Evolutionary conservation across 2,888 invertebrate species (phyloP).

Genomic region (Tipula helvola): DNA sequence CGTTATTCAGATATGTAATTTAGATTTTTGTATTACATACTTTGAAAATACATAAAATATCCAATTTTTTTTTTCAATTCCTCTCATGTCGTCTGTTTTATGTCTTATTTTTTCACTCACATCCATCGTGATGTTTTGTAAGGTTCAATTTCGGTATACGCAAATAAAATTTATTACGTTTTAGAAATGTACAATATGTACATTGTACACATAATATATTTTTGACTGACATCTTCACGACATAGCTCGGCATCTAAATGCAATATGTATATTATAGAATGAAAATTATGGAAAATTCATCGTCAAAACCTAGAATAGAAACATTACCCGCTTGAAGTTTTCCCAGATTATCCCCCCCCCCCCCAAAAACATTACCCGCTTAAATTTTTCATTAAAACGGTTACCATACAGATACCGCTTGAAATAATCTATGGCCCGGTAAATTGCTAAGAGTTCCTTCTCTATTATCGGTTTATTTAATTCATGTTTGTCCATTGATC

Average conservation of each 20-base stretch:
- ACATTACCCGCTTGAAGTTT: too few relatives aligned
- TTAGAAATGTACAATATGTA: neutral
- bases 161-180: neutral
- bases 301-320: neutral
- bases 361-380: too few relatives aligned
- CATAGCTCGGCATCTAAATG: neutral
- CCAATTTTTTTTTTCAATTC: neutral
- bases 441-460: too few relatives aligned
- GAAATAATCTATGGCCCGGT: too few relatives aligned
- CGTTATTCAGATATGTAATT: neutral
- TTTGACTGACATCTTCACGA: neutral
- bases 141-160: neutral
- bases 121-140: neutral
- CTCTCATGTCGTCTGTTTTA: neutral
- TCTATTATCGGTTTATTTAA: too few relatives aligned
- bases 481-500: too few relatives aligned
- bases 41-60: neutral
- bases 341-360: too few relatives aligned
- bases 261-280: neutral
- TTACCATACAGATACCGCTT: too few relatives aligned
- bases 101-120: neutral
- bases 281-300: neutral
- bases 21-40: neutral
- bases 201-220: too few relatives aligned
- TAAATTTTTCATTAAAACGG: too few relatives aligned